Conservation (phyloP, 2,888 invertebrate genomes). For the Resseliella maxima region DNA sequence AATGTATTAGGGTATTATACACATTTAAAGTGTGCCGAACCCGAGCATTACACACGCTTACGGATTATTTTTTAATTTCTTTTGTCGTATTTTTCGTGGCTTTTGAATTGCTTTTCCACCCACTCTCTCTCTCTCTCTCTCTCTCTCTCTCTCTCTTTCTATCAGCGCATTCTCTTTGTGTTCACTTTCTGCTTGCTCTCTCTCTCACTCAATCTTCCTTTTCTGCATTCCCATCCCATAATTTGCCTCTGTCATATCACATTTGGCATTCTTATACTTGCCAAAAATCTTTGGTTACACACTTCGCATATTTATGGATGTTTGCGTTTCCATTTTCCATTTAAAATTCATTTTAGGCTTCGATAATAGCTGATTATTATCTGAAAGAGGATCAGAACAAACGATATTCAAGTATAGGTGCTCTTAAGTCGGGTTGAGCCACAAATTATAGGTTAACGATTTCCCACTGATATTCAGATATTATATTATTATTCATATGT, state of each 20-base stretch:
- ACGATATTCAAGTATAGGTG: slow-evolving; percentile 3
- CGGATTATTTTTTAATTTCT: slow-evolving; percentile 44
- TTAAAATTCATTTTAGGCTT: slow-evolving; percentile 48
- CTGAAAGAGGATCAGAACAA: slow-evolving; percentile 30
- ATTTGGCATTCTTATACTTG: no score
- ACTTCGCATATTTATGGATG: background rate
- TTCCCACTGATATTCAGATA: slow-evolving; percentile 28
- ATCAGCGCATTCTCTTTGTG: no score
- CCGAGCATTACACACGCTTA: slow-evolving; percentile 21
- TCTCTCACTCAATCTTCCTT: no score
- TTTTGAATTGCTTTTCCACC: background rate
- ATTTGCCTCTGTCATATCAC: no score
- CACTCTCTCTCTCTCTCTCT: background rate
- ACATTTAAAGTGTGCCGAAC: slow-evolving; percentile 29
- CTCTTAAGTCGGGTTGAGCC: slow-evolving; percentile 30
- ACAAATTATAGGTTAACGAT: slow-evolving; percentile 46
- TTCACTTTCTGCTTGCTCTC: no score
- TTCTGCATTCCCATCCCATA: no score
- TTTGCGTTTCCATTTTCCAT: slow-evolving; percentile 34
- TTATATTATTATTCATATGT: background rate
- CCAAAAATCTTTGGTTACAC: background rate
- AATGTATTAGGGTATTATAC: slow-evolving; percentile 11
- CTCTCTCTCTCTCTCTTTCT: background rate
- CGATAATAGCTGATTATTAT: slow-evolving; percentile 51
- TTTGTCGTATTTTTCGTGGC: slow-evolving; percentile 10